These are phyloP conservation scores for Suncus etruscus DNA, from an alignment of 2,113 vertebrate species.

Conservation along the genomic window DNA sequence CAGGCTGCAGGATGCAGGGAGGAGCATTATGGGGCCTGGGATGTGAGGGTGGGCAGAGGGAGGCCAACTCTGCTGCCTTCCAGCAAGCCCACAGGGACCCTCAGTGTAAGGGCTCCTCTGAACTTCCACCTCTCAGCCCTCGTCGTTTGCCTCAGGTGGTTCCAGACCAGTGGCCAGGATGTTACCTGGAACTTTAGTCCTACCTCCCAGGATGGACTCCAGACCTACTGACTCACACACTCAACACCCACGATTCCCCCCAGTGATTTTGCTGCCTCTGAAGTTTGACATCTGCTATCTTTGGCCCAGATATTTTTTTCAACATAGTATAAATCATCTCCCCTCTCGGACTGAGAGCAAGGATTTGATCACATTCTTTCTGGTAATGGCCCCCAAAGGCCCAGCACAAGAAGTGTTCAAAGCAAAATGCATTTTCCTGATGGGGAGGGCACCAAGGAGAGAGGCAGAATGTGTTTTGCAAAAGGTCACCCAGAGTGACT, in stretches of 20 bases:
- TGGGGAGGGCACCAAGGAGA: conserved; percentile 26
- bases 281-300: neutral
- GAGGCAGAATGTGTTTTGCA: neutral
- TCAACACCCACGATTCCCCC: neutral
- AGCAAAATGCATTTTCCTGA: conserved; percentile 11
- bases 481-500: conserved; percentile 35
- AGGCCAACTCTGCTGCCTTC: neutral
- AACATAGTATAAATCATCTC: neutral
- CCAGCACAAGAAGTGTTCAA: neutral
- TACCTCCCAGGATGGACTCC: conserved; percentile 22
- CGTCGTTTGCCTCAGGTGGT: conserved; percentile 48
- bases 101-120: conserved; percentile 59
- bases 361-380: neutral
- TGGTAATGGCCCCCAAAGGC: neutral
- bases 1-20: neutral
- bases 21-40: neutral
- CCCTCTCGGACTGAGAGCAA: neutral
- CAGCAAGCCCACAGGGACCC: neutral
- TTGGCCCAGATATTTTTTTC: neutral
- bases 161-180: neutral
- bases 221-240: neutral
- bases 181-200: conserved; percentile 69
- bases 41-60: conserved; percentile 6
- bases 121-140: conserved; percentile 17
- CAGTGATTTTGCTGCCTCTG: neutral